Base-by-base conservation (phyloP, 2,888 invertebrate species). In the Erebia aethiops region DNA sequence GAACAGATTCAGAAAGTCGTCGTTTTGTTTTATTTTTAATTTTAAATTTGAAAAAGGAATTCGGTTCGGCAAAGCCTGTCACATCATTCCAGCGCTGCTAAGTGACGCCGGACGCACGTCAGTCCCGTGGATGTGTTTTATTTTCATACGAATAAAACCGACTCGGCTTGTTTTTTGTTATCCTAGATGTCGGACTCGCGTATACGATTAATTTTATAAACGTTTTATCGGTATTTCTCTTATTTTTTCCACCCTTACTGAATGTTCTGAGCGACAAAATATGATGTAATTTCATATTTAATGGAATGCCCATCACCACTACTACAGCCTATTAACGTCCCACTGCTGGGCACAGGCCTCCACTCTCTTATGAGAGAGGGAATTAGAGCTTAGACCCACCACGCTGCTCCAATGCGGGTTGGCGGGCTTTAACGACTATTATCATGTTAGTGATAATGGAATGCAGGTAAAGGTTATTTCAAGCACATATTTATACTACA, bases 41-140 rank as follows among this genome's bases (percentile, higher is more conserved):
- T 91, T 87, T 76, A 82, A 86, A 86, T 87, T 86, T 86, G 84
- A 87, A 91, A 92, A 90, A 89, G 89, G 89, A 90, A 87, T 90
- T 90, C 90, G 88, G 85, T 87, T 92, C 91, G 90, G 91, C 91
- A 89, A 91, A 86, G 87, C 87, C 93, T 91, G 92, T 92, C 93
- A 92, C 92, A 92, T 92, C 92, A 92, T 88, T 91, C 92, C 91
- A 86, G 89, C 92, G 92, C 92, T 90, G 90, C 91, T 92, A 92
- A 92, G 93, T 92, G 93, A 92, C 92, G 92, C 92, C 91, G 91
- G 92, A 92, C 93, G 92, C 92, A 91, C 92, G 92, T 92, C 92
- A 92, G 84, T 90, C 87, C 83, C 80, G 82, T 81, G 86, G 84
- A 88, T 87, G 86, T 88, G 88, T 91, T 92, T 92, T 92, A 92